A percentile compares a stretch with the other conserved stretches of the same genome.
These are phyloP conservation scores for Meloe dianella DNA, from an alignment of 2,888 invertebrate species.

Conservation along the genomic window DNA sequence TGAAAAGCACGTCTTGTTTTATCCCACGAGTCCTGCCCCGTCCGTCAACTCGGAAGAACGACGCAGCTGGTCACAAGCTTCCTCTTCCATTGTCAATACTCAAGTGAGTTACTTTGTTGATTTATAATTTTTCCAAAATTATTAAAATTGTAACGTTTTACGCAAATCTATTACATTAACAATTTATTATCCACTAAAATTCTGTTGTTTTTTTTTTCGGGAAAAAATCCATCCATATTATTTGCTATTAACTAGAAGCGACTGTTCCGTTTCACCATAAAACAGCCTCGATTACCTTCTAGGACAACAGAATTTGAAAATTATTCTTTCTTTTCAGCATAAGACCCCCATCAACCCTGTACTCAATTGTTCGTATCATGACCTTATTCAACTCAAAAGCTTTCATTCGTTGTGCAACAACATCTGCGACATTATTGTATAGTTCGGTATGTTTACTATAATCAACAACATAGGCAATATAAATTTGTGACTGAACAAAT, in stretches of 20 bases:
- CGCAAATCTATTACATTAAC: neutral
- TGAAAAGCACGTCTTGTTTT: constrained; percentile 60
- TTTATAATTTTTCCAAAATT: no score
- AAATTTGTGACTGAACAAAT: constrained; percentile 24
- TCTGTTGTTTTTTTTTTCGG: neutral
- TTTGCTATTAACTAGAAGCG: neutral
- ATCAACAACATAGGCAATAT: constrained; percentile 20
- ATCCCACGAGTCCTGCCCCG: constrained; percentile 58
- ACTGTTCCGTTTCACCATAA: neutral
- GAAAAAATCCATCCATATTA: no score
- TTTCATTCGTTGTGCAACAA: constrained; percentile 16
- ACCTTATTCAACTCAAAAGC: constrained; percentile 19
- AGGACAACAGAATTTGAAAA: constrained; percentile 7
- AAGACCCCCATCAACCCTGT: neutral
- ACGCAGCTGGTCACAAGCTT: constrained; percentile 54
- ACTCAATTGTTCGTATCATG: constrained; percentile 24
- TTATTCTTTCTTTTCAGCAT: neutral
- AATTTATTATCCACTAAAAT: neutral
- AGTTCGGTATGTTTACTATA: constrained; percentile 8
- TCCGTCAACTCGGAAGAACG: constrained; percentile 55
- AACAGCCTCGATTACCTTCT: constrained; percentile 8
- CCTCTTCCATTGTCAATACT: constrained; percentile 32
- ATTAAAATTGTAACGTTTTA: neutral
- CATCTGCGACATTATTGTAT: constrained; percentile 30
- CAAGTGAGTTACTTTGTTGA: constrained; percentile 25